phyloP scores from a whole-genome alignment of 1,140 invertebrate species.

The Lepeophtheirus salmonis region DNA sequence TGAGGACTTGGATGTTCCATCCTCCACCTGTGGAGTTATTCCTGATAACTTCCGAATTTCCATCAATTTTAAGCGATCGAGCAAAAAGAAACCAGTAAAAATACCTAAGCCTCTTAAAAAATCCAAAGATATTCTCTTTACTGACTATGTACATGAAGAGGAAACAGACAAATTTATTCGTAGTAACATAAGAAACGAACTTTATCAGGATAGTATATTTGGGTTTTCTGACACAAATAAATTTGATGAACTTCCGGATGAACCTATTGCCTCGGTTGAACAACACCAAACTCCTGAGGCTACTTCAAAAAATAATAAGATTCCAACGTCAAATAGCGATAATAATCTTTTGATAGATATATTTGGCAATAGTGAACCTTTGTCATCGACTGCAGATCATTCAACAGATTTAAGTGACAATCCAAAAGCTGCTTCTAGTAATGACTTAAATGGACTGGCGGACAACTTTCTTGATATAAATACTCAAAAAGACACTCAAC shows the following conservation, averaged over 20 bases:
- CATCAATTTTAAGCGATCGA: background rate
- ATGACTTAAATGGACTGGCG: too few relatives aligned
- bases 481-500: too few relatives aligned
- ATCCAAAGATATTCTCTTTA: background rate
- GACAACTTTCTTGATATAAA: background rate
- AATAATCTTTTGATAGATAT: background rate
- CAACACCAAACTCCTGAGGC: too few relatives aligned
- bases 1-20: background rate
- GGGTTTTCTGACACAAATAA: too few relatives aligned
- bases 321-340: background rate
- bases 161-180: background rate
- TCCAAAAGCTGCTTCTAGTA: too few relatives aligned
- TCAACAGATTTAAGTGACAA: too few relatives aligned
- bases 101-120: background rate
- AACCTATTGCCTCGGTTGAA: too few relatives aligned
- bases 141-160: background rate
- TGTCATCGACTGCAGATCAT: background rate
- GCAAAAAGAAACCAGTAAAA: background rate
- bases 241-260: too few relatives aligned
- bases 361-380: background rate
- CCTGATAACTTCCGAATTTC: background rate
- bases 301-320: too few relatives aligned
- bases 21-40: too few relatives aligned
- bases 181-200: background rate
- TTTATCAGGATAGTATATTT: background rate